A percentile compares a stretch with the other conserved stretches of the same genome.
phyloP scores from a whole-genome alignment of 2,113 vertebrate species.

The Nycticebus coucang region DNA sequence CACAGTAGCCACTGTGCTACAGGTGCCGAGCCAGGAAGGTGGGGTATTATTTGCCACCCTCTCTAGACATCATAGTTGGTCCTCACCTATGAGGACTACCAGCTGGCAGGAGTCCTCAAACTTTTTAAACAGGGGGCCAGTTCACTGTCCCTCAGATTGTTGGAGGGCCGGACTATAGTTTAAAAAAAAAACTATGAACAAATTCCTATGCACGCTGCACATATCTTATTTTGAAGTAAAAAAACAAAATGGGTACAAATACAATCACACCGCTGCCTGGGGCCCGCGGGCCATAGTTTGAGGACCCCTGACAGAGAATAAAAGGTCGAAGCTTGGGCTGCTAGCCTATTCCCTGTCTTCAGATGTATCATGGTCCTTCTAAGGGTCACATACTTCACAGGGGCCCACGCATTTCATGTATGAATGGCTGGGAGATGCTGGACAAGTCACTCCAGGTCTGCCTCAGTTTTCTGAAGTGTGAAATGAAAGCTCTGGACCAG shows the following conservation, averaged over 20 bases:
- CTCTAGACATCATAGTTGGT: neutral
- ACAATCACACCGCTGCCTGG: no score
- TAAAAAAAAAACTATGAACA: no score
- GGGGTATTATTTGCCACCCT: neutral
- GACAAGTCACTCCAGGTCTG: neutral
- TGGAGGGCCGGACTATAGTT: no score
- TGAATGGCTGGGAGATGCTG: neutral
- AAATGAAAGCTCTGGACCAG: neutral
- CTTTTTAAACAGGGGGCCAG: no score
- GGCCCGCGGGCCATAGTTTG: no score
- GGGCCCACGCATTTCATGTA: fast-evolving
- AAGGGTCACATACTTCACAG: neutral
- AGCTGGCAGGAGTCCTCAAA: neutral
- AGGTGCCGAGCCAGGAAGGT: no score
- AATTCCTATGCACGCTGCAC: no score
- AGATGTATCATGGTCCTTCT: neutral
- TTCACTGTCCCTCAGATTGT: no score
- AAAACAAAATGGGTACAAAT: no score
- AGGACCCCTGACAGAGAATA: neutral
- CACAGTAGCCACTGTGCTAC: no score
- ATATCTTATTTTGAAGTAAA: no score
- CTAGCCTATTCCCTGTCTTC: neutral
- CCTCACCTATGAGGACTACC: neutral
- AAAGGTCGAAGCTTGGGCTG: neutral
- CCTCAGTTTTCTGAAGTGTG: neutral